A percentile compares a stretch with the other conserved stretches of the same genome.
These are phyloP conservation scores for Drosophila asahinai DNA, from an alignment of 1,140 invertebrate species.

Conservation along the genomic window DNA sequence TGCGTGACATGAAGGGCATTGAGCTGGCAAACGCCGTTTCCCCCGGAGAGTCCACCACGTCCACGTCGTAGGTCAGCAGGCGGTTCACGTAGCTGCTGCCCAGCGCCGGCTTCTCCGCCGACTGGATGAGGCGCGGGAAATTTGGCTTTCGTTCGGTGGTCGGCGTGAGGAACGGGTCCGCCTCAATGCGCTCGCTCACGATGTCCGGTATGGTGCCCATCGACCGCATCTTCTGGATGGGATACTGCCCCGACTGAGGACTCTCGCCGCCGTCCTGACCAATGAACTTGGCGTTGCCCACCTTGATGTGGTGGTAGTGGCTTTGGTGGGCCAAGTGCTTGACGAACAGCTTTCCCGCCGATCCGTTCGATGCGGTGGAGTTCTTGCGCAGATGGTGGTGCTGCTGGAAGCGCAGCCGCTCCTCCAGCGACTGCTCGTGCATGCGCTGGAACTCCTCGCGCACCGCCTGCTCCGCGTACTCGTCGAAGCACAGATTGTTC, in stretches of 20 bases:
- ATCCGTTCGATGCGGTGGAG: conserved; percentile 69
- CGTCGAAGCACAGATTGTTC: conserved; percentile 79
- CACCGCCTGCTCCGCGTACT: conserved; percentile 68
- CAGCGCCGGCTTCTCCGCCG: conserved; percentile 64
- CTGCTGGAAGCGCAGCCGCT: conserved; percentile 66
- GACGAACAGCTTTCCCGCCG: conserved; percentile 67
- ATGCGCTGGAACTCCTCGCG: conserved; percentile 76
- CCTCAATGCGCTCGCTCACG: conserved; percentile 71
- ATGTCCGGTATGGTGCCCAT: conserved; percentile 84
- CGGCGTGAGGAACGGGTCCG: conserved; percentile 82
- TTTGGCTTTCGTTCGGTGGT: conserved; percentile 66
- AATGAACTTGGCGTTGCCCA: conserved; percentile 84
- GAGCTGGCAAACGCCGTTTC: conserved; percentile 36
- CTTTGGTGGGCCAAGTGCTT: conserved; percentile 61
- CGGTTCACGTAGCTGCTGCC: conserved; percentile 58
- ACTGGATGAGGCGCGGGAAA: conserved; percentile 68
- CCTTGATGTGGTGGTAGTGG: conserved; percentile 55
- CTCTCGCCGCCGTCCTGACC: conserved; percentile 72
- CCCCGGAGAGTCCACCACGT: conserved; percentile 69
- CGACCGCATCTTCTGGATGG: conserved; percentile 84
- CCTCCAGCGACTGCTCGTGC: conserved; percentile 64
- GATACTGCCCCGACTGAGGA: conserved; percentile 63
- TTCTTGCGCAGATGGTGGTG: conserved; percentile 64
- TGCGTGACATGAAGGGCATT: conserved; percentile 73
- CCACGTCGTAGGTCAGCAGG: conserved; percentile 71